Conservation (phyloP, 2,797 vertebrate genomes). For the Manis pentadactyla region DNA sequence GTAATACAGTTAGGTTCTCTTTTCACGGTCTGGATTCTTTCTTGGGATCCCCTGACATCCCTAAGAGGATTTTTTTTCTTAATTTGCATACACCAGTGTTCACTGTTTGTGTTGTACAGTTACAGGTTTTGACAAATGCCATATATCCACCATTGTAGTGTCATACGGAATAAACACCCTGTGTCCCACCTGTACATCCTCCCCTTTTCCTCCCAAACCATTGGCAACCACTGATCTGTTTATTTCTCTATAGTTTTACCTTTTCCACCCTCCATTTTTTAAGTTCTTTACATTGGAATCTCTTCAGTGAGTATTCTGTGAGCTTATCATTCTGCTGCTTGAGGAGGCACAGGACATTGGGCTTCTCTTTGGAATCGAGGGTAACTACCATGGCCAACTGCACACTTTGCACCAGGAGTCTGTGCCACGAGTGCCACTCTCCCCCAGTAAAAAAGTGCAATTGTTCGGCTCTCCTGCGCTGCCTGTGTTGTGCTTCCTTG, state of each 20-base stretch:
- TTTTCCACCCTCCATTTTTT: background rate
- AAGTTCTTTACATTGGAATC: background rate
- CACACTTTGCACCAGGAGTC: too few relatives aligned
- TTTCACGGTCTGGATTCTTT: background rate
- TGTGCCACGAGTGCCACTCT: background rate
- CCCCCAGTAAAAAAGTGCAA: background rate
- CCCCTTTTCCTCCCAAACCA: background rate
- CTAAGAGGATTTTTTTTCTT: constrained; percentile 11
- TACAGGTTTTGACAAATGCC: background rate
- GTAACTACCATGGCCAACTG: background rate
- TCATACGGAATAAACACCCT: background rate
- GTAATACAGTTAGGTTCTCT: background rate
- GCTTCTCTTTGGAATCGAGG: background rate
- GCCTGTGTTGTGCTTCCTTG: background rate
- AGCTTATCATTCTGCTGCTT: background rate
- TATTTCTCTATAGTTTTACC: background rate
- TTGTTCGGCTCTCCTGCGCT: background rate
- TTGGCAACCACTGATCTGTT: background rate
- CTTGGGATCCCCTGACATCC: background rate
- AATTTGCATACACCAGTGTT: background rate
- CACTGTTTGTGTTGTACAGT: background rate
- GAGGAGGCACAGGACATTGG: background rate
- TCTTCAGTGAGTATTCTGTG: background rate
- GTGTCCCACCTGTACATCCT: background rate
- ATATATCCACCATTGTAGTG: accelerated